Conservation (phyloP, 2,888 invertebrate species). For the Xylophagus ater region DNA sequence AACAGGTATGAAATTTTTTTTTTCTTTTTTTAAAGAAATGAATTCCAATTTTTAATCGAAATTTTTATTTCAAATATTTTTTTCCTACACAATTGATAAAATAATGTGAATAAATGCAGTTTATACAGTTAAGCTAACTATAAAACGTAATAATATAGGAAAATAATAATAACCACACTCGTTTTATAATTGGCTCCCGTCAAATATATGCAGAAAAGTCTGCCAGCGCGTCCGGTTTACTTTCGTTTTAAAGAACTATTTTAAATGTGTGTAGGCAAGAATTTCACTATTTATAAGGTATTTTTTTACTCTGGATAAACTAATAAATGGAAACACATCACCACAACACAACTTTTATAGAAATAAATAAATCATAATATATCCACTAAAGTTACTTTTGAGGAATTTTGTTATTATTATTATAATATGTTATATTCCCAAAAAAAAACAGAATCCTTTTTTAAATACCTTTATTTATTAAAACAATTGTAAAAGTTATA, state of each 20-base stretch:
- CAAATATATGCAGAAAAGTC: too few relatives aligned
- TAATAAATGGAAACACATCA: too few relatives aligned
- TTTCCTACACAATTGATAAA: background rate
- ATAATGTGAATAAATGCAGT: background rate
- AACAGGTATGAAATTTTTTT: too few relatives aligned
- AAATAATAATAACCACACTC: background rate
- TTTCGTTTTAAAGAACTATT: too few relatives aligned
- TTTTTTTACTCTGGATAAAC: too few relatives aligned
- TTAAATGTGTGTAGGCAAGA: too few relatives aligned
- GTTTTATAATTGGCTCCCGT: too few relatives aligned
- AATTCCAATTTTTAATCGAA: background rate
- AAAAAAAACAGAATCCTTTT: background rate
- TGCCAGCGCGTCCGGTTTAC: too few relatives aligned
- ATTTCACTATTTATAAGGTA: too few relatives aligned
- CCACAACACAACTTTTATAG: too few relatives aligned
- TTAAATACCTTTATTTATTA: too few relatives aligned
- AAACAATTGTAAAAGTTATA: background rate
- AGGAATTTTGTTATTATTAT: background rate
- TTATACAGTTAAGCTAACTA: slow-evolving; percentile 1
- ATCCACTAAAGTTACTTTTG: background rate
- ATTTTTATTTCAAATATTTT: background rate
- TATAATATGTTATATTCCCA: background rate
- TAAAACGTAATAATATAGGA: background rate
- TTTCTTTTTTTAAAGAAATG: slow-evolving; percentile 1
- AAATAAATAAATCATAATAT: too few relatives aligned